Conservation (phyloP, 2,888 invertebrate genomes). For the Charanyca ferruginea region DNA sequence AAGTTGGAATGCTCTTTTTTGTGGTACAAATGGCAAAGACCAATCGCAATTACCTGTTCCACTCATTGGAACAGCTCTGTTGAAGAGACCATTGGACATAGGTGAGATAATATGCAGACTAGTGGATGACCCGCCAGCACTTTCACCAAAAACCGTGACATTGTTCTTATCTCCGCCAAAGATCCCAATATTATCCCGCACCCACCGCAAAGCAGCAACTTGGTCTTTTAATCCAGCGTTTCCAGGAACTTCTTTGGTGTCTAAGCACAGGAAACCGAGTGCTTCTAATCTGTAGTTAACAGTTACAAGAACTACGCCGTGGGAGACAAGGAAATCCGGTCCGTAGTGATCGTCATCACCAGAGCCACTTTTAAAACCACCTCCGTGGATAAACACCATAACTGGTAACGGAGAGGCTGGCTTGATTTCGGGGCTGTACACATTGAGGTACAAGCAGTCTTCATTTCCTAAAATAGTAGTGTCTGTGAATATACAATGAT, state of each 20-base stretch:
- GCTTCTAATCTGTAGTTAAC: slow-evolving; percentile 75
- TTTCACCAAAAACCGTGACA: slow-evolving; percentile 76
- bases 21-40: slow-evolving; percentile 67
- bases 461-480: slow-evolving; percentile 66
- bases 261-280: slow-evolving; percentile 72
- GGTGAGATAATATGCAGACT: slow-evolving; percentile 71
- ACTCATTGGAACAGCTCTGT: slow-evolving; percentile 73
- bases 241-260: slow-evolving; percentile 73
- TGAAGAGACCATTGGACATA: slow-evolving; percentile 72
- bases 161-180: slow-evolving; percentile 75
- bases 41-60: slow-evolving; percentile 73
- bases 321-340: slow-evolving; percentile 74
- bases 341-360: slow-evolving; percentile 71
- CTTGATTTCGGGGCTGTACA: slow-evolving; percentile 70
- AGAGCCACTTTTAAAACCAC: slow-evolving; percentile 72
- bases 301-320: slow-evolving; percentile 74
- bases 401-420: slow-evolving; percentile 67
- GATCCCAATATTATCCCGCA: slow-evolving; percentile 69
- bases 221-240: slow-evolving; percentile 77
- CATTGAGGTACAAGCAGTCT: slow-evolving; percentile 76
- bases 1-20: slow-evolving; percentile 71
- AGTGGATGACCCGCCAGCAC: slow-evolving; percentile 72
- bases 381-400: slow-evolving; percentile 78
- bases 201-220: slow-evolving; percentile 72
- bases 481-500: slow-evolving; percentile 58